These are phyloP conservation scores for Halichondria panicea DNA, from an alignment of 37 sponge, comb jelly and placozoan genomes.

Conservation along the genomic window DNA sequence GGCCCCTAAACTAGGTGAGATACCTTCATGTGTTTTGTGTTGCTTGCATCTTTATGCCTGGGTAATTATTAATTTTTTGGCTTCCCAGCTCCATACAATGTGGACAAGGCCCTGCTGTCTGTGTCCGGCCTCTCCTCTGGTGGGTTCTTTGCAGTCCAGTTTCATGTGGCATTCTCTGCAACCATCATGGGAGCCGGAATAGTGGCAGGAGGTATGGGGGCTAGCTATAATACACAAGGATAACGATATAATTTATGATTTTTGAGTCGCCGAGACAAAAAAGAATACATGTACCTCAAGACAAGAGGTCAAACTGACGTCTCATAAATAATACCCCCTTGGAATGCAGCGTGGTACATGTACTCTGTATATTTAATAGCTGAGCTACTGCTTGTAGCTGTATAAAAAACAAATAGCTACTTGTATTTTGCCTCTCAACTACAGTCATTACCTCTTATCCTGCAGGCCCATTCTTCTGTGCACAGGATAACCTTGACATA, in stretches of 20 bases:
- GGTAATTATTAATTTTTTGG: too few species aligned
- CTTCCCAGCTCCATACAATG: slow-evolving; percentile 43
- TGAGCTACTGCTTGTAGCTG: too few species aligned
- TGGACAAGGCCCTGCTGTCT: slow-evolving; percentile 41
- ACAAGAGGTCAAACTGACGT: not conserved
- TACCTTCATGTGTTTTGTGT: not conserved
- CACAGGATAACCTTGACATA: slow-evolving; percentile 35
- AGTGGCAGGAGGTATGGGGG: slow-evolving; percentile 73
- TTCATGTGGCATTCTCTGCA: slow-evolving; percentile 78
- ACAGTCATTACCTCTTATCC: not conserved
- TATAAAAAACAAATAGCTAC: too few species aligned
- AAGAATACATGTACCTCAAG: not conserved
- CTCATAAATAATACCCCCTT: too few species aligned
- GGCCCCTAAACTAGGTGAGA: not conserved
- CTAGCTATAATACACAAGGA: not conserved
- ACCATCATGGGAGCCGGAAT: slow-evolving; percentile 74
- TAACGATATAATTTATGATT: not conserved
- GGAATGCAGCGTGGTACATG: too few species aligned
- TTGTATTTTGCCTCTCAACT: too few species aligned
- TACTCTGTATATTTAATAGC: not conserved
- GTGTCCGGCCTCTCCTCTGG: slow-evolving; percentile 89
- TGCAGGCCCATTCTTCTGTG: slow-evolving; percentile 80
- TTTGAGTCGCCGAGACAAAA: too few species aligned
- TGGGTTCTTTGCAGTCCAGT: slow-evolving; percentile 81
- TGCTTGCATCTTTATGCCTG: not conserved